Evolutionary conservation across 2,888 invertebrate genomes (phyloP), one percentile per base, ranked within the genome.

Genomic region (Eupithecia pulchellata): DNA sequence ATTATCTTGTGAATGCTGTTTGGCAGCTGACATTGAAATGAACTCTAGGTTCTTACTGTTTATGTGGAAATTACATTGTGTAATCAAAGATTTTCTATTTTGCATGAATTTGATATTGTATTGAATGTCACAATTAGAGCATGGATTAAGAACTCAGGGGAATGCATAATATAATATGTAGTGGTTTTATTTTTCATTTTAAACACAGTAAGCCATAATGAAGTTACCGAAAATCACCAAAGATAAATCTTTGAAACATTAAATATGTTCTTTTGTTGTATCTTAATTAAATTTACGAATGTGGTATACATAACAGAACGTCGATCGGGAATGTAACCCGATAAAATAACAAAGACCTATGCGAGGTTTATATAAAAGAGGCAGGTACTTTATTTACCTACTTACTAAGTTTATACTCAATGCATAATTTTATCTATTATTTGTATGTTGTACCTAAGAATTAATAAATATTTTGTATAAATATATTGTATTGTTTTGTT

Each of bases 401-500:
- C 60, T 30, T 42, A 63, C 17, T 42, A 39, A 71, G 67, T 70
- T 63, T 47, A 64, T 61, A 42, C 29, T 52, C 29, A 65, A 61
- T 34, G 47, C 29, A 61, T 20, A 20, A 64, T 52, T 27, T 6
- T 62, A 63, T 66, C 25, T 52, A 27, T 61, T 65, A 61, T 64
- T 66, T 65, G 60, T 72, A 64, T 39, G 52, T 55, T 67, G 47
- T 60, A 8, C 58, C 39, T n/a, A n/a, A 13, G 36, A 55, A 61
- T 68, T 14, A 68, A 66, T 69, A 72, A 66, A 69, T 73, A 57
- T 69, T 66, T 69, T 67, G 42, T 67, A 73, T 39, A 77, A 34
- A 64, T 39, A 77, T 32, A 64, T 64, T 60, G 52, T 67, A 67
- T 79, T 79, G 79, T 81, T 81, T 83, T 77, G 66, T 73, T 82